phyloP scores from a whole-genome alignment of 2,888 invertebrate genomes.

The Apeira syringaria region DNA sequence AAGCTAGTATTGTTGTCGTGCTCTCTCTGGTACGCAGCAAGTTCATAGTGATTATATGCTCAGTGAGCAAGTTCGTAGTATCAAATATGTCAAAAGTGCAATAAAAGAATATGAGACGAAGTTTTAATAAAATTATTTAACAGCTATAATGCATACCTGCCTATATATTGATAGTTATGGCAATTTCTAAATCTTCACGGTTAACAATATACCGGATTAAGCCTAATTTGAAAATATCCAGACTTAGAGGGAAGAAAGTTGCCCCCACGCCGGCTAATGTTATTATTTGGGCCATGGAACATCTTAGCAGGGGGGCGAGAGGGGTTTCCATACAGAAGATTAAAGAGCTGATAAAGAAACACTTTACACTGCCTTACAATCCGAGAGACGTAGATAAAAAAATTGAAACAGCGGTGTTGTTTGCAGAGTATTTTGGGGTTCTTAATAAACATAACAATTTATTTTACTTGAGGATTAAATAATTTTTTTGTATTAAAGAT shows the following conservation, averaged over 20 bases:
- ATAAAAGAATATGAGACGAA: no score
- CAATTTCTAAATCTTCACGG: constrained; percentile 34
- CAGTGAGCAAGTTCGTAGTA: no score
- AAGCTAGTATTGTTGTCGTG: no score
- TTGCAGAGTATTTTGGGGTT: constrained; percentile 51
- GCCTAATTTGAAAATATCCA: constrained; percentile 41
- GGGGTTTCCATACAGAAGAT: constrained; percentile 49
- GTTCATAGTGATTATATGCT: no score
- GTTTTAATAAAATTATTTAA: no score
- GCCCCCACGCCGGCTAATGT: constrained; percentile 48
- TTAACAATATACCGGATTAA: constrained; percentile 41
- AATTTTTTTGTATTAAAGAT: no score
- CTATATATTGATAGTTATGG: no score
- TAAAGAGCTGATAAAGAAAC: constrained; percentile 45
- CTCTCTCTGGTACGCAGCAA: no score
- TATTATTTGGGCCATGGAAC: constrained; percentile 57
- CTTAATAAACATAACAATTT: constrained; percentile 41
- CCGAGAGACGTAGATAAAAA: constrained; percentile 46
- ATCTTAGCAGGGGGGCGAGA: constrained; percentile 39
- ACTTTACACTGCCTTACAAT: constrained; percentile 49
- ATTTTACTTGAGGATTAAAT: constrained; percentile 46
- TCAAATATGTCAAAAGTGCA: no score
- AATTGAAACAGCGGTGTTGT: constrained; percentile 45
- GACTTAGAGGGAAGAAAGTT: constrained; percentile 34
- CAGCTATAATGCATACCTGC: no score